Conservation (phyloP, 1,140 invertebrate species). For the Metaphire vulgaris region DNA sequence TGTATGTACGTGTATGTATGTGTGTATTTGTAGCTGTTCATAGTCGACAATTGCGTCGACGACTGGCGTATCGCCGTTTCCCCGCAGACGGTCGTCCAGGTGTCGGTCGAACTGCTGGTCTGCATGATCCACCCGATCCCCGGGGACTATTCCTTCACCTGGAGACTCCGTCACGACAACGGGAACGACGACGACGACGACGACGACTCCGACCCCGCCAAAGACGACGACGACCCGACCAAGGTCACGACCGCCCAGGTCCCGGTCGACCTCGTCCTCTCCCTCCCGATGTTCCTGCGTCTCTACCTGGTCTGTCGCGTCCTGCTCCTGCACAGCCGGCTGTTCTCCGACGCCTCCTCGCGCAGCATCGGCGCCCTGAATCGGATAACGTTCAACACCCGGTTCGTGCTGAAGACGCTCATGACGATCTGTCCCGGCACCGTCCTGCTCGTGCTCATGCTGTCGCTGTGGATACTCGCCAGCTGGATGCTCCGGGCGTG, state of each 20-base stretch:
- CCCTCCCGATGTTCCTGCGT: too few relatives aligned
- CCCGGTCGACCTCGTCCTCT: too few relatives aligned
- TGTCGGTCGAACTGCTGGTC: constrained; percentile 42
- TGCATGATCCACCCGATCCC: constrained; percentile 49
- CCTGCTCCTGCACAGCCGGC: constrained; percentile 87
- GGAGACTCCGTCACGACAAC: constrained; percentile 9
- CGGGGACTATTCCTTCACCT: constrained; percentile 33
- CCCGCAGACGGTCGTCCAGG: constrained; percentile 33
- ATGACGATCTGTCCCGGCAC: constrained; percentile 50
- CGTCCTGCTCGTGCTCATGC: constrained; percentile 45
- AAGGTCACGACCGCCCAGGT: constrained; percentile 99
- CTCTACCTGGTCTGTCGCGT: constrained; percentile 98
- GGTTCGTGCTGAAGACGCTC: constrained; percentile 51
- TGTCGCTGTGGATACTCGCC: too few relatives aligned
- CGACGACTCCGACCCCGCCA: too few relatives aligned
- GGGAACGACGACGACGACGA: constrained; percentile 20
- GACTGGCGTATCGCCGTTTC: constrained; percentile 83
- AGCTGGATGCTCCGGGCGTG: too few relatives aligned
- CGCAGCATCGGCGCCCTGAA: too few relatives aligned
- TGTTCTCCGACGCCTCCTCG: too few relatives aligned
- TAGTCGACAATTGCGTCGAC: constrained; percentile 58
- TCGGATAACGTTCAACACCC: constrained; percentile 39
- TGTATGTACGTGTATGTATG: too few relatives aligned
- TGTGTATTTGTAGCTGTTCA: constrained; percentile 39
- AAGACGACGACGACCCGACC: constrained; percentile 84